These are phyloP conservation scores for Catalaphyllia jardinei DNA, from an alignment of 64 coral and sea anemone genomes.

Conservation along the genomic window DNA sequence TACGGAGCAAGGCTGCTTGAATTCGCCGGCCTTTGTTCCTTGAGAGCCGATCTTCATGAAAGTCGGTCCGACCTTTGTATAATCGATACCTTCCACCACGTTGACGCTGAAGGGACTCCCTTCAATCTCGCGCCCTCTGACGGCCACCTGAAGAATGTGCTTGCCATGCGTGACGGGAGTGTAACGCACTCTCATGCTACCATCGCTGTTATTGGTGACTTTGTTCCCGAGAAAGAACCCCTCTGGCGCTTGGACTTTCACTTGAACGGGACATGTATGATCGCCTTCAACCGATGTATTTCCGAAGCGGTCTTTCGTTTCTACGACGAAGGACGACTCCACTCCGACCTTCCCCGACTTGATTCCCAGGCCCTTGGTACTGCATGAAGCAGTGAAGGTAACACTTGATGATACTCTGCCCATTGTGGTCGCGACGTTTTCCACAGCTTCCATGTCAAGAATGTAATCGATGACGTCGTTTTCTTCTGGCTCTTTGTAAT, in stretches of 20 bases:
- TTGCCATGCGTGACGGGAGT: conserved; percentile 89
- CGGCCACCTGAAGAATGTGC: conserved; percentile 48
- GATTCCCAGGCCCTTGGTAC: conserved; percentile 62
- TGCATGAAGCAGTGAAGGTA: conserved; percentile 73
- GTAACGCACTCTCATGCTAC: conserved; percentile 85
- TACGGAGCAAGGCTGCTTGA: conserved; percentile 90
- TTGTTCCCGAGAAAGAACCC: conserved; percentile 90
- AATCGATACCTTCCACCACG: conserved; percentile 87
- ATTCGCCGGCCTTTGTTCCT: conserved; percentile 88
- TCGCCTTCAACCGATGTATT: conserved; percentile 74
- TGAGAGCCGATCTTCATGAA: conserved; percentile 90
- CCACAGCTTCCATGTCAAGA: conserved; percentile 63
- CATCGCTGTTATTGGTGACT: conserved; percentile 82
- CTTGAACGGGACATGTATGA: conserved; percentile 73
- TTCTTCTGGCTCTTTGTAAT: conserved; percentile 80
- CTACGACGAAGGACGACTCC: conserved; percentile 66
- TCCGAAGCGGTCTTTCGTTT: conserved; percentile 82
- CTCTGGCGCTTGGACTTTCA: conserved; percentile 84
- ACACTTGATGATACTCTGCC: conserved; percentile 70
- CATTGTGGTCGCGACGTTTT: conserved; percentile 68
- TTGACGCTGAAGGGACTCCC: conserved; percentile 83
- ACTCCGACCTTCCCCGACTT: conserved; percentile 93
- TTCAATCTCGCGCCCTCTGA: conserved; percentile 71
- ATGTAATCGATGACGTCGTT: conserved; percentile 93
- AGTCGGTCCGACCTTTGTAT: conserved; percentile 65